Conservation (phyloP, 2,113 vertebrate species). For the Silurus asotus region DNA sequence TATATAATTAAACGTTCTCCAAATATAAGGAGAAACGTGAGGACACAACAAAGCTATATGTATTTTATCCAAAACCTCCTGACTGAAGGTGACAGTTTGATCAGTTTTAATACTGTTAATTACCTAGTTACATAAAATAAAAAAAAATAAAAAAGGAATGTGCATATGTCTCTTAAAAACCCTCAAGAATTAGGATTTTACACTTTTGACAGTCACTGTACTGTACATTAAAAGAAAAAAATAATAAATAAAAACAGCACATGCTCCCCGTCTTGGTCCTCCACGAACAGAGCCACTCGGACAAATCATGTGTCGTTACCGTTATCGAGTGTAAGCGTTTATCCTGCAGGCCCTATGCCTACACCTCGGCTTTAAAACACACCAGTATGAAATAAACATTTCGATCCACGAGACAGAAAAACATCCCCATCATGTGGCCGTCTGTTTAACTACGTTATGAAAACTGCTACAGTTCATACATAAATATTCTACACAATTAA, state of each 20-base stretch:
- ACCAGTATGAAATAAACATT: neutral
- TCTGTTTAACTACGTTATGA: constrained; percentile 23
- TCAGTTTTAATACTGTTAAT: too few species aligned
- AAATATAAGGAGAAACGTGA: too few species aligned
- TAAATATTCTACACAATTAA: constrained; percentile 35
- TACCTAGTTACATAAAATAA: neutral
- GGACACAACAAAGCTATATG: too few species aligned
- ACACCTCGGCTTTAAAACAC: neutral
- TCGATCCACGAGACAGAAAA: constrained; percentile 3
- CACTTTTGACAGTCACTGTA: too few species aligned
- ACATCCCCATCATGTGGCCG: constrained; percentile 45
- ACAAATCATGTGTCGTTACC: neutral
- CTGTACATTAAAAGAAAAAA: neutral
- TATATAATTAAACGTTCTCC: too few species aligned
- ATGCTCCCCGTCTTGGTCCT: constrained; percentile 29
- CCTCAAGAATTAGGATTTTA: too few species aligned
- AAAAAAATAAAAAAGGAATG: constrained; percentile 15
- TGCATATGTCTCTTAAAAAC: too few species aligned
- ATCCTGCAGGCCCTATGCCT: neutral
- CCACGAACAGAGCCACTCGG: constrained; percentile 16
- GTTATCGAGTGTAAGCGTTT: neutral
- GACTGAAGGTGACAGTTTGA: too few species aligned
- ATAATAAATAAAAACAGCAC: neutral
- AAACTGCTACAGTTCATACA: constrained; percentile 35
- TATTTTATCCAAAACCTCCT: too few species aligned